Percentiles rank a stretch among this genome's conserved stretches.
Conservation (phyloP, 2,797 vertebrate genomes). For the Sarcophilus harrisii region DNA sequence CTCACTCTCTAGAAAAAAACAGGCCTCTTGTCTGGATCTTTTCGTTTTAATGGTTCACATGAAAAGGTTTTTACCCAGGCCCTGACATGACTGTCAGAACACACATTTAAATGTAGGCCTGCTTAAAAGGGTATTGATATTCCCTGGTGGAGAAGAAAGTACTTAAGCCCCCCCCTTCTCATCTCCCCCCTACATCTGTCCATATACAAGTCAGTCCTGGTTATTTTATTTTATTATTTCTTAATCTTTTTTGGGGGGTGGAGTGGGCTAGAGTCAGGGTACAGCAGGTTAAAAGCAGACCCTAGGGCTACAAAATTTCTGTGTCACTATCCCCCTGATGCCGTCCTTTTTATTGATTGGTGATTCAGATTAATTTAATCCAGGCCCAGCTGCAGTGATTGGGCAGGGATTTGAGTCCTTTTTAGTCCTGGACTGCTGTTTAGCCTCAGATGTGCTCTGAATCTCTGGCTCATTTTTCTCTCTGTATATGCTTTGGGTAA, state of each 20-base stretch:
- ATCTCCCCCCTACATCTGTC: slow-evolving; percentile 62
- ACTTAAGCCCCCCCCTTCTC: slow-evolving; percentile 42
- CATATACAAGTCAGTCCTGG: slow-evolving; percentile 66
- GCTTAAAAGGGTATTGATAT: slow-evolving; percentile 76
- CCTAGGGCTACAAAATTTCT: slow-evolving; percentile 30
- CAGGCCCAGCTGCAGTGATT: slow-evolving; percentile 47
- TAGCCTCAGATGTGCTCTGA: slow-evolving; percentile 11
- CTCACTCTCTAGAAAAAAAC: slow-evolving; percentile 54
- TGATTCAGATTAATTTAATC: slow-evolving; percentile 27
- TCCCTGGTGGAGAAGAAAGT: slow-evolving; percentile 70
- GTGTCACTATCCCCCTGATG: slow-evolving; percentile 4
- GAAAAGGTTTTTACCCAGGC: slow-evolving; percentile 63
- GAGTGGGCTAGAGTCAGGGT: background rate
- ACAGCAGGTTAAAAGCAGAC: slow-evolving; percentile 50
- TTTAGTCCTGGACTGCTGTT: slow-evolving; percentile 23
- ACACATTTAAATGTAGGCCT: slow-evolving; percentile 70
- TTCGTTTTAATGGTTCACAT: slow-evolving; percentile 73
- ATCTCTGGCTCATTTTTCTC: slow-evolving; percentile 52
- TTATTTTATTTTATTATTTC: slow-evolving; percentile 43
- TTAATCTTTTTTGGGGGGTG: background rate
- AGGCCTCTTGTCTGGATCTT: slow-evolving; percentile 73
- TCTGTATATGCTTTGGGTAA: slow-evolving; percentile 1
- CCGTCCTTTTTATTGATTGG: slow-evolving; percentile 58
- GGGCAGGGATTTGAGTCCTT: slow-evolving; percentile 53
- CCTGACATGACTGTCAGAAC: slow-evolving; percentile 75